Percentiles rank a stretch among this genome's conserved stretches.
Evolutionary conservation across 2,888 invertebrate species (phyloP).

Genomic region (Patella depressa): DNA sequence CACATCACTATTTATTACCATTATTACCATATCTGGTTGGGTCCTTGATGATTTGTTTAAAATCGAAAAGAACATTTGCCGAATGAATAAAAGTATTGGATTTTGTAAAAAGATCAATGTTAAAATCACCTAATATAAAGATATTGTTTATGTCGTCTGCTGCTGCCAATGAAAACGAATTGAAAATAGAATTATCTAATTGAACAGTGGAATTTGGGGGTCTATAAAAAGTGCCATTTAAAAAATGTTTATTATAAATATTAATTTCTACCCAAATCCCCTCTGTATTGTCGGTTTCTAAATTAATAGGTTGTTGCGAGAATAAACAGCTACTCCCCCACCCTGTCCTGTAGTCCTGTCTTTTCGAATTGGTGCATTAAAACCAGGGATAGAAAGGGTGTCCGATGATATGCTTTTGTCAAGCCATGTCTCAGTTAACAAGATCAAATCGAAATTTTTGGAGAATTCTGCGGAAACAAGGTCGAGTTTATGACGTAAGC

Average conservation of each 20-base stretch:
- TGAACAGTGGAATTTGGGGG: background rate
- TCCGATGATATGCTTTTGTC: background rate
- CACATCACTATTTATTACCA: too few relatives aligned
- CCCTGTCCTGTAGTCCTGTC: background rate
- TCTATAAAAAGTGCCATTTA: constrained; percentile 3
- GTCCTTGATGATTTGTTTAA: background rate
- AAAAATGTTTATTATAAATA: background rate
- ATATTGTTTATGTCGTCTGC: background rate
- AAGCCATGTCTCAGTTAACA: constrained; percentile 5
- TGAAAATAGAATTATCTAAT: background rate
- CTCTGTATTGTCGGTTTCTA: background rate
- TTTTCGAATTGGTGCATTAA: constrained; percentile 6
- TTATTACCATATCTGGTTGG: background rate
- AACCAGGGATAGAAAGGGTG: constrained; percentile 4
- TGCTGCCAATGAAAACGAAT: background rate
- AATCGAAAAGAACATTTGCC: background rate
- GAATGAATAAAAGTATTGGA: constrained; percentile 4
- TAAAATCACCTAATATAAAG: constrained; percentile 7
- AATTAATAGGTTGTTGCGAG: background rate
- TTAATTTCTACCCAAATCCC: constrained; percentile 1
- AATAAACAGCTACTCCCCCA: background rate
- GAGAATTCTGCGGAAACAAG: background rate
- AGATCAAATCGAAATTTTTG: background rate
- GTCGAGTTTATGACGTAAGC: background rate
- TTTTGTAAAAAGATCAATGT: background rate